Evolutionary conservation across 92 coral and sea anemone species (phyloP).

Genomic region (Paragorgia papillata): DNA sequence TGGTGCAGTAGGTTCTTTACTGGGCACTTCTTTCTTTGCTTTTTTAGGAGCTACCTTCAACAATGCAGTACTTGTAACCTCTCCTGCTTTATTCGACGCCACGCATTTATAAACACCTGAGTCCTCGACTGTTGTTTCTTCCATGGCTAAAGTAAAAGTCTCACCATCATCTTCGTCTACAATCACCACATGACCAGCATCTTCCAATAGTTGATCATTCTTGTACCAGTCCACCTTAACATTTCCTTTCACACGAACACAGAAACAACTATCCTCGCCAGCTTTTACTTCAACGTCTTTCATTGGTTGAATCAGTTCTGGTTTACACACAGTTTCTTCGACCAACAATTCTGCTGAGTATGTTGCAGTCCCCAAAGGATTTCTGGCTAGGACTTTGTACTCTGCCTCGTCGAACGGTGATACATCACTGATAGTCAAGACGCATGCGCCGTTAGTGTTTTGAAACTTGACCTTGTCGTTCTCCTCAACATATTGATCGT

Average conservation of each 20-base stretch:
- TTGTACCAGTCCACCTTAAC: conserved; percentile 66
- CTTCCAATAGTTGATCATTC: conserved; percentile 58
- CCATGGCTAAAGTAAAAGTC: conserved; percentile 62
- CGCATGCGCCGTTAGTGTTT: conserved; percentile 66
- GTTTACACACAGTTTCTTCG: conserved; percentile 66
- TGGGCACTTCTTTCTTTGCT: neutral
- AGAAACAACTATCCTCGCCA: conserved; percentile 70
- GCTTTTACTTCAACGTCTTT: conserved; percentile 57
- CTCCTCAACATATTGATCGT: conserved; percentile 67
- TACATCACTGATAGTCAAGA: conserved; percentile 64
- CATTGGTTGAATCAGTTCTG: conserved; percentile 69
- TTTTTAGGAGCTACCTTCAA: neutral
- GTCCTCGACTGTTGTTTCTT: conserved; percentile 57
- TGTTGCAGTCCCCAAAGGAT: conserved; percentile 77
- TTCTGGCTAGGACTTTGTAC: conserved; percentile 82
- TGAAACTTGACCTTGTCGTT: conserved; percentile 68
- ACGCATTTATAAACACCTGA: conserved; percentile 81
- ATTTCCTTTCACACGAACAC: conserved; percentile 65
- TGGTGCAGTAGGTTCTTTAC: neutral
- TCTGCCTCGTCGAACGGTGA: conserved; percentile 81
- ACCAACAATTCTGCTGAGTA: conserved; percentile 80
- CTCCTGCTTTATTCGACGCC: conserved; percentile 72
- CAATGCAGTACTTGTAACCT: conserved; percentile 41
- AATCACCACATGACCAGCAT: conserved; percentile 68
- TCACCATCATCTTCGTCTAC: conserved; percentile 70